Evolutionary conservation across 2,113 vertebrate genomes (phyloP).

Genomic region (Rostratula benghalensis): DNA sequence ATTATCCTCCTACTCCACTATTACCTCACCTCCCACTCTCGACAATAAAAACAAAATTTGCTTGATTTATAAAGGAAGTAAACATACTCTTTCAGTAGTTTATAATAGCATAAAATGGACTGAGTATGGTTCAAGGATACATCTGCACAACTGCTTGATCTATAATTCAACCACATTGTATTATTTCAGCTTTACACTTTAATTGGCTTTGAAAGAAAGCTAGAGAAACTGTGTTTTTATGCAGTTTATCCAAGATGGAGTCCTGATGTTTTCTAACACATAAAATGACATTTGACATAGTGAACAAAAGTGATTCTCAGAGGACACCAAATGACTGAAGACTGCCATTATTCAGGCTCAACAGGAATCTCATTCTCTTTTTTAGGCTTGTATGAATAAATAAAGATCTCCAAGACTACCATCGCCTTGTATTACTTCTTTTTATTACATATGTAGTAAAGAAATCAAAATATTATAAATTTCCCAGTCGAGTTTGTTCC

Average conservation of each 20-base stretch:
- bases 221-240: neutral
- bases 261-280: slow-evolving; percentile 20
- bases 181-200: slow-evolving; percentile 47
- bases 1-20: slow-evolving; percentile 58
- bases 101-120: slow-evolving; percentile 52
- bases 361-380: slow-evolving; percentile 2
- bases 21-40: slow-evolving; percentile 55
- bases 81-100: slow-evolving; percentile 51
- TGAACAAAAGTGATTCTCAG: slow-evolving; percentile 21
- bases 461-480: neutral
- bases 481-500: neutral
- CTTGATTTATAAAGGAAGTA: slow-evolving; percentile 69
- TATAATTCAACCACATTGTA: slow-evolving; percentile 38
- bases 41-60: slow-evolving; percentile 60
- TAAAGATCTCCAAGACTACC: neutral
- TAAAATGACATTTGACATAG: slow-evolving; percentile 13
- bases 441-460: neutral
- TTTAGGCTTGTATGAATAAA: slow-evolving; percentile 25
- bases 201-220: slow-evolving; percentile 17
- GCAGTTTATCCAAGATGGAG: neutral
- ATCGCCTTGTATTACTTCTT: neutral
- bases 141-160: slow-evolving; percentile 17
- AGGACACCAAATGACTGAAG: slow-evolving; percentile 21
- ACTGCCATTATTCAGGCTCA: slow-evolving; percentile 19
- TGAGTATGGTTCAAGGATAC: neutral